phyloP scores from a whole-genome alignment of 2,888 invertebrate species.

The Macaria liturata region DNA sequence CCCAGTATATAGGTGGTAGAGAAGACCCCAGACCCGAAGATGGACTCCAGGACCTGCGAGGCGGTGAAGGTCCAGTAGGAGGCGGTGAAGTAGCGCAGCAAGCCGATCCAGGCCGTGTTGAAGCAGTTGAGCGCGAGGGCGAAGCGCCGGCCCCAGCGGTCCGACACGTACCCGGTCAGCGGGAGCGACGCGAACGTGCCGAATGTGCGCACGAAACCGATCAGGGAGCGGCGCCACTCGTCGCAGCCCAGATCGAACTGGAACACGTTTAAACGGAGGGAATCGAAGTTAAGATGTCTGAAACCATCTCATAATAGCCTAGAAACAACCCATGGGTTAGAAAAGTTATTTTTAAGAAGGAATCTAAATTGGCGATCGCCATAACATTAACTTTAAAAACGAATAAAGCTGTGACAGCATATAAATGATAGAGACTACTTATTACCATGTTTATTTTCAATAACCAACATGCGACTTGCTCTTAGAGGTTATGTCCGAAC shows the following conservation, averaged over 20 bases:
- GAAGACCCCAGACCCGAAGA: conserved; percentile 86
- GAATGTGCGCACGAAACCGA: conserved; percentile 87
- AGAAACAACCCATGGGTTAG: too few species aligned
- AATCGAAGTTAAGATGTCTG: too few species aligned
- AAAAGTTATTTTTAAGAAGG: too few species aligned
- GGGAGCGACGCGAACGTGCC: conserved; percentile 87
- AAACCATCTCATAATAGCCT: too few species aligned
- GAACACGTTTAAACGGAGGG: not conserved
- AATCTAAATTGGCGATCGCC: too few species aligned
- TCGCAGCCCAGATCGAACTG: conserved; percentile 86
- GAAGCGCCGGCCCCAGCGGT: conserved; percentile 86
- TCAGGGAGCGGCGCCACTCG: conserved; percentile 87
- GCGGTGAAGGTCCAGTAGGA: conserved; percentile 86
- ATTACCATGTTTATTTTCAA: too few species aligned
- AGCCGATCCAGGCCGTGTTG: conserved; percentile 85
- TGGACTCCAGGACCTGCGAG: conserved; percentile 87
- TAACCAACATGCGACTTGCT: too few species aligned
- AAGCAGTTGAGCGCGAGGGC: conserved; percentile 83
- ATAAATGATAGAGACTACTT: too few species aligned
- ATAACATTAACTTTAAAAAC: too few species aligned
- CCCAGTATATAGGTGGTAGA: conserved; percentile 87
- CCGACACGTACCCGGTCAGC: conserved; percentile 87
- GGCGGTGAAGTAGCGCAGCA: conserved; percentile 81
- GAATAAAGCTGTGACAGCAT: too few species aligned
- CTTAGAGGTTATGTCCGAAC: too few species aligned